These are phyloP conservation scores for Pardosa pseudoannulata DNA, from an alignment of 2,888 invertebrate genomes.

Conservation along the genomic window DNA sequence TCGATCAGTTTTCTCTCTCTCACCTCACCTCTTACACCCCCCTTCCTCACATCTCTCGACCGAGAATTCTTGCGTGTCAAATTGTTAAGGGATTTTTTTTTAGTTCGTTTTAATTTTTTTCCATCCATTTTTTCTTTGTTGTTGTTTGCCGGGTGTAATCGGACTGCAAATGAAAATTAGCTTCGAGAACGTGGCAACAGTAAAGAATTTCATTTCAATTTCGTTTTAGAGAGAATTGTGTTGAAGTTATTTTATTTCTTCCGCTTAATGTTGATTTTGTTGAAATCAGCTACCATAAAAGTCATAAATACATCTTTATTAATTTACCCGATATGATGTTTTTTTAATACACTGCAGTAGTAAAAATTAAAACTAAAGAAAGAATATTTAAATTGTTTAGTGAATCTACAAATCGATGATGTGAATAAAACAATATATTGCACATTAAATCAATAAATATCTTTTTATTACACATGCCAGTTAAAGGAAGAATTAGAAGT, in stretches of 20 bases:
- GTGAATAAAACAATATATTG: no score
- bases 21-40: background rate
- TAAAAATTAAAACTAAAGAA: background rate
- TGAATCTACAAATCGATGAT: no score
- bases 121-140: constrained; percentile 40
- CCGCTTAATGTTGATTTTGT: constrained; percentile 15
- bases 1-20: constrained; percentile 55
- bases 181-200: constrained; percentile 35
- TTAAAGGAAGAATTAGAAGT: no score
- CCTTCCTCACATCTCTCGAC: background rate
- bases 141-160: constrained; percentile 34
- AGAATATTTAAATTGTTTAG: background rate
- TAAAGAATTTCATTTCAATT: constrained; percentile 54
- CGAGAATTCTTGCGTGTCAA: constrained; percentile 59
- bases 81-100: constrained; percentile 46
- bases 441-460: no score
- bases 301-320: constrained; percentile 10
- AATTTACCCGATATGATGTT: background rate
- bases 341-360: background rate
- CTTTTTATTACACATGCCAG: no score
- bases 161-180: constrained; percentile 53
- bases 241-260: background rate
- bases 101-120: constrained; percentile 17
- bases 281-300: constrained; percentile 6
- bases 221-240: constrained; percentile 18